Evolutionary conservation across 2,888 invertebrate species (phyloP), one percentile per base, ranked within the genome.

Genomic region (Melanophora roralis): DNA sequence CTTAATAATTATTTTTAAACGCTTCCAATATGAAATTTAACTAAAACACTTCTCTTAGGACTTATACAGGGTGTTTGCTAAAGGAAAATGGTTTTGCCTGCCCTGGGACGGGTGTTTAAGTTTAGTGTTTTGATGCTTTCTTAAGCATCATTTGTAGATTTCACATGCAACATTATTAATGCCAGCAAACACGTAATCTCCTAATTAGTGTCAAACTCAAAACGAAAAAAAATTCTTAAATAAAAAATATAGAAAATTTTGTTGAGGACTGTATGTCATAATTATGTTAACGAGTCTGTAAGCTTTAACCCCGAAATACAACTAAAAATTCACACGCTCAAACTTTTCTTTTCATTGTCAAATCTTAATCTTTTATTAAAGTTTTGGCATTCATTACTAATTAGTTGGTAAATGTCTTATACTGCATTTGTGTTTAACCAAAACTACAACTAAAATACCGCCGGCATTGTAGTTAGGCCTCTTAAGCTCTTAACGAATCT

Each of bases 121-220:
- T 45, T 53, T 57, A 6, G 47, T 1, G n/a, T 34, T n/a, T 49
- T 65, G n/a, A 11, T 21, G 7, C 65, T 27, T 36, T 57, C 59
- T 60, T 32, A 6, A 51, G 55, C 72, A 51, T 67, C 67, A 60
- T 68, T 34, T 64, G 64, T 40, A 23, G 75, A 64, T 72, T 78
- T 57, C 78, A 75, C 82, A 82, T 80, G 68, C 77, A 78, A 78
- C 72, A 59, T 47, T 60, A 69, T 77, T 76, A 82, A 79, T 67
- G 67, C 74, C 60, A 51, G 68, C 69, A 77, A 78, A 69, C 82
- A 82, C 83, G 82, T 83, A 81, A 83, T 81, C 83, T 82, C 51
- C 81, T 78, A 83, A 83, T 83, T 83, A 83, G 83, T 74, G 77
- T 67, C 77, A 69, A 53, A 69, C 62, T 47, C 0, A 62, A 71